Evolutionary conservation across 2,113 vertebrate species (phyloP), one percentile per base, ranked within the genome.

Genomic region (Cardinalis cardinalis): DNA sequence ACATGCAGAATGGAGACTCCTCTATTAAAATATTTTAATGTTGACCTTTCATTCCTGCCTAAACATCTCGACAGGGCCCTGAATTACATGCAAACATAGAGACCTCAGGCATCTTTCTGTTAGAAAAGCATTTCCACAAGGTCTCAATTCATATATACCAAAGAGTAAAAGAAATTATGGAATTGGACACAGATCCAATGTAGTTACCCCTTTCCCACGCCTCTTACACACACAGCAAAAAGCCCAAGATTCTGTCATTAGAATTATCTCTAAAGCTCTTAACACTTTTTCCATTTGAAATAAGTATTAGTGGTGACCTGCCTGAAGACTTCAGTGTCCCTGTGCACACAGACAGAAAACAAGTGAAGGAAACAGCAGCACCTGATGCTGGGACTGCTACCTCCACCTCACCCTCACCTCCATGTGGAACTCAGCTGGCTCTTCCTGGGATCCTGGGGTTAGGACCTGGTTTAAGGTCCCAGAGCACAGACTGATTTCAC

Each of bases 351-450:
- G 40, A 29, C 23, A 76, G 48, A 40, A 21, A 46, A 3, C 0
- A 3, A 1, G 18, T 21, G 49, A 34, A 68, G 53, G 68, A 18
- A 64, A 2, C 10, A 51, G 11, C 66, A 46, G 46, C 3, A 53
- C 21, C 38, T 10, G 4, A 14, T 5, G 46, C 51, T 31, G 31
- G 31, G 9, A n/a, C 12, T 12, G 60, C 31, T 4, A 1, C 5
- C 36, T 18, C 32, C 53, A 14, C 68, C 51, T 13, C 10, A 51
- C 15, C 49, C 46, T 6, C 51, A 10, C 46, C 31, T 55, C 1
- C 69, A 15, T 0, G 0, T 2, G 46, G 26, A 41, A 28, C 32
- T 25, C 23, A 40, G 2, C 0, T 4, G 29, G 4, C 25, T n/a
- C 10, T 3, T 41, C 38, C 71, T 14, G 34, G 36, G 2, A 41